Evolutionary conservation across 2,888 invertebrate genomes (phyloP), one percentile per base, ranked within the genome.

Genomic region (Biston stratarius): DNA sequence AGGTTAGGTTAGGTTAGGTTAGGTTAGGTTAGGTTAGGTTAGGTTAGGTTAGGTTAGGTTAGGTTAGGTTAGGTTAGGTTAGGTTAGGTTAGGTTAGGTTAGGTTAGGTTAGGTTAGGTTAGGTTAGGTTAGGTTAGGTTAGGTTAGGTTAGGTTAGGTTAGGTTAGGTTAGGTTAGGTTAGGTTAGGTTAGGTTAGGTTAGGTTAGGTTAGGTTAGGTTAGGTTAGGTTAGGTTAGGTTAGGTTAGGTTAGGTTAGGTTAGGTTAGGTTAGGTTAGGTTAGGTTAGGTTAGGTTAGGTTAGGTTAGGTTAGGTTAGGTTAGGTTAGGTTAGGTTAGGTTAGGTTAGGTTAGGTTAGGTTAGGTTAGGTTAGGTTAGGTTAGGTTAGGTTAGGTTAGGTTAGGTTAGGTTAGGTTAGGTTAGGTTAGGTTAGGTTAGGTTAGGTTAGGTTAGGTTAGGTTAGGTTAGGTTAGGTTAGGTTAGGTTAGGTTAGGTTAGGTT

Each of bases 41-140:
- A 51, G 51, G 51, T 51, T 51, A 51, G 51, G 51, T 51, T 51
- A 51, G 51, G 51, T 51, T 51, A 51, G 51, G 51, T 51, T 51
- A 51, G 51, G 51, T 51, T 51, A 51, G 51, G 51, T 51, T 51
- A 51, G 51, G 51, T 51, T 51, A 51, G 51, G 51, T 51, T 51
- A 51, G 51, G 51, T 51, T 51, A 51, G 51, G 51, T 51, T 51
- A 51, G 51, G 51, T 51, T 51, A 51, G 51, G 51, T 51, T 51
- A 51, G 51, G 51, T 51, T 51, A 51, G 51, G 51, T 51, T 51
- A 51, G 51, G 51, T 51, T 51, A 51, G 51, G 51, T 51, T 51
- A 51, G 51, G 51, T 51, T 51, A 51, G 49, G 51, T 51, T 51
- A 51, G 51, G 51, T 51, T 51, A 51, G 51, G 51, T 51, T 34